These are phyloP conservation scores for Mythimna vitellina DNA, from an alignment of 2,888 invertebrate genomes.

Conservation along the genomic window DNA sequence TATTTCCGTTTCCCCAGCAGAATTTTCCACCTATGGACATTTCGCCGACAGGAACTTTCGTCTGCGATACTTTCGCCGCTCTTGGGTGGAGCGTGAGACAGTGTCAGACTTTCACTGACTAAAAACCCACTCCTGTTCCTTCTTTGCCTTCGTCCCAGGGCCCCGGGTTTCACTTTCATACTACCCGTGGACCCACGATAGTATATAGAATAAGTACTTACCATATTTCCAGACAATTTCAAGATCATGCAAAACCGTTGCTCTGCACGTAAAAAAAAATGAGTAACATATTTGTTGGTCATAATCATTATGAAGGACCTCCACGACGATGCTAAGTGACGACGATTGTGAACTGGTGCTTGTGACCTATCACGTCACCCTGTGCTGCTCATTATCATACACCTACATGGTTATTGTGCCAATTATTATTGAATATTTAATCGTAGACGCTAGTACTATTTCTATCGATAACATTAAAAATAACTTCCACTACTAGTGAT, in stretches of 20 bases:
- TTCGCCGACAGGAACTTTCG: too few species aligned
- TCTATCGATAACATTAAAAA: not conserved
- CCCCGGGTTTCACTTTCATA: too few species aligned
- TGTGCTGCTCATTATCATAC: constrained; percentile 32
- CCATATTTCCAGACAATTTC: not conserved
- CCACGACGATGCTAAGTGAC: constrained; percentile 18
- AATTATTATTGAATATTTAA: constrained; percentile 17
- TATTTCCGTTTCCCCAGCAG: too few species aligned
- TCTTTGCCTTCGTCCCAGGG: too few species aligned
- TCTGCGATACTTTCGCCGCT: too few species aligned
- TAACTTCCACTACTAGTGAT: not conserved
- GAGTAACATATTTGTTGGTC: not conserved
- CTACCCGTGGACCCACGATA: too few species aligned
- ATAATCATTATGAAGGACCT: constrained; percentile 3
- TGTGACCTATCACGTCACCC: constrained; percentile 55
- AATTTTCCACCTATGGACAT: too few species aligned
- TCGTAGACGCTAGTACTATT: not conserved
- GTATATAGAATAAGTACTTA: too few species aligned
- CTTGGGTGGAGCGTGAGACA: too few species aligned
- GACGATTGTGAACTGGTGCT: constrained; percentile 35
- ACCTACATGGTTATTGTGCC: constrained; percentile 12
- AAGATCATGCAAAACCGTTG: not conserved
- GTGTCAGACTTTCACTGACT: too few species aligned
- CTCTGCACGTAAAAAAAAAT: constrained; percentile 5
- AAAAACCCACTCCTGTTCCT: too few species aligned